Base-by-base conservation (phyloP, 2,797 vertebrate genomes). In the Lophotriccus pileatus region DNA sequence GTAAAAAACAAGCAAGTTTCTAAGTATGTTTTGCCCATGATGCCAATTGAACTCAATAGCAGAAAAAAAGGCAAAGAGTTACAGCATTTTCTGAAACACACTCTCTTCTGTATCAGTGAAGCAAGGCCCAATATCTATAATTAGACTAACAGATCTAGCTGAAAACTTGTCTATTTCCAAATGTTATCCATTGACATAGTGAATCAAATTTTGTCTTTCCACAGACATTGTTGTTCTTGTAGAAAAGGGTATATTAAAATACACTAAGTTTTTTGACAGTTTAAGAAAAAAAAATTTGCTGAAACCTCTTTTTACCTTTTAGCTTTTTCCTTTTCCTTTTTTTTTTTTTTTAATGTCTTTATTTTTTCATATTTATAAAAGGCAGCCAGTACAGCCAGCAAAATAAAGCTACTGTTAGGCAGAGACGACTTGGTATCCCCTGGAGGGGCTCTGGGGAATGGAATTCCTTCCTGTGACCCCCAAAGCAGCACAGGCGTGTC, bases 401-500 rank as follows among this genome's bases (percentile, higher is more conserved):
- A 64, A 37, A 47, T 15, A 58, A 82, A 87, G 5, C 18, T 72
- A 21, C 50, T 90, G 22, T 18, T 55, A 44, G 32, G 13, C 7
- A 49, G 43, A 7, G 19, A 63, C 30, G 12, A 6, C 7, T 63
- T 60, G 21, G 11, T 24, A 53, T 18, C 4, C 25, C 15, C 20
- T 41, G 37, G 14, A 34, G 14, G 37, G 8, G 1, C 24, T 82
- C 28, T 34, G 22, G 23, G 34, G 66, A 6, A 28, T 5, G 2
- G 25, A 39, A 62, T 55, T 2, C 8, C 9, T 76, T 10, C 13
- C 12, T 0, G 3, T 41, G 36, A 6, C 17, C 27, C 13, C 3
- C 17, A 36, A n/a, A 69, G 8, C 41, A 27, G 1, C 2, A 1
- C 27, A 62, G 41, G 6, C 1, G 0, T 28, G 13, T 47, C 7